Percentiles rank a stretch among this genome's conserved stretches.
These are phyloP conservation scores for Agrotis segetum DNA, from an alignment of 2,888 invertebrate genomes.

Conservation along the genomic window DNA sequence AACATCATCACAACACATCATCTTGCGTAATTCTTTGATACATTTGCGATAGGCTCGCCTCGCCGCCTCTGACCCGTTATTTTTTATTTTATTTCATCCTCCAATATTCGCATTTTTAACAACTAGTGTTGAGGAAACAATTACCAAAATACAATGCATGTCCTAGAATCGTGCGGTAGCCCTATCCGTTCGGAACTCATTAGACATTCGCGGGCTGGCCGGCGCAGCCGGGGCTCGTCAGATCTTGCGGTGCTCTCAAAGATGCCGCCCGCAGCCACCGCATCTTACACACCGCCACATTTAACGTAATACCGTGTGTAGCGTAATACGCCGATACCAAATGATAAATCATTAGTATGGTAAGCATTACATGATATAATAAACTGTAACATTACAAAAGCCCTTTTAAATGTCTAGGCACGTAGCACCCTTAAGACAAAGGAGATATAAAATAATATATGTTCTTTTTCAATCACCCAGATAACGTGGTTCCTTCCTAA, in stretches of 20 bases:
- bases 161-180: constrained; percentile 58
- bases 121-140: background rate
- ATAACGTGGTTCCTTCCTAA: background rate
- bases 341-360: constrained; percentile 64
- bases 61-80: background rate
- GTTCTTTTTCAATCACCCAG: background rate
- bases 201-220: constrained; percentile 76
- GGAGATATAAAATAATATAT: background rate
- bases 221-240: constrained; percentile 56
- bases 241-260: constrained; percentile 67
- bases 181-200: constrained; percentile 77
- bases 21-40: background rate
- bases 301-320: constrained; percentile 60
- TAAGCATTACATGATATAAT: constrained; percentile 59
- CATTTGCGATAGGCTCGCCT: too few species aligned
- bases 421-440: background rate
- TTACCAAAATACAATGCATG: background rate
- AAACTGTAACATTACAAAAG: constrained; percentile 19
- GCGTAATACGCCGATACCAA: constrained; percentile 59
- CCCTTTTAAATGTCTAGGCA: constrained; percentile 27
- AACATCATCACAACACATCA: background rate
- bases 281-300: constrained; percentile 65
- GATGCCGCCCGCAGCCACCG: constrained; percentile 65
- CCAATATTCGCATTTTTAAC: background rate
- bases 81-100: constrained; percentile 4